Conservation (phyloP, 2,797 vertebrate genomes). For the Aotus griseimembra region DNA sequence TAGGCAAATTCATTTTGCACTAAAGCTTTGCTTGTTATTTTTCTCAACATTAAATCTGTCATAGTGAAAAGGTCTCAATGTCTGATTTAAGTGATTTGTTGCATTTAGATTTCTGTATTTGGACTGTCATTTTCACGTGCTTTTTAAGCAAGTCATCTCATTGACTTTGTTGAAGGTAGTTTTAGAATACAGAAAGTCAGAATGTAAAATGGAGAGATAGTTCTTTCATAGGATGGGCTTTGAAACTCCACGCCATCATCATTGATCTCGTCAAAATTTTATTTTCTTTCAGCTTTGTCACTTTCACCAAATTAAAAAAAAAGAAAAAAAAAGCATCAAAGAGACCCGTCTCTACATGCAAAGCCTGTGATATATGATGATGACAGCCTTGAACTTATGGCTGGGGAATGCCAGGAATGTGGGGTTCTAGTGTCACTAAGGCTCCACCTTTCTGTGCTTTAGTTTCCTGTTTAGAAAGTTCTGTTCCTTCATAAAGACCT, state of each 20-base stretch:
- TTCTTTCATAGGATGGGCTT: not conserved
- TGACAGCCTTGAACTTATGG: not conserved
- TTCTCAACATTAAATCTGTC: not conserved
- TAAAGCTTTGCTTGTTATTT: not conserved
- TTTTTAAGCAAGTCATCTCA: constrained; percentile 1
- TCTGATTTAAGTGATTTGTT: not conserved
- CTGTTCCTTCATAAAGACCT: constrained; percentile 32
- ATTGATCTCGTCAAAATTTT: not conserved
- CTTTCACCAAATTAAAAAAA: not conserved
- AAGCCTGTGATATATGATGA: not conserved
- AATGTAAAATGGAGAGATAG: not conserved
- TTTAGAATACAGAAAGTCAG: not conserved
- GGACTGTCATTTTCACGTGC: not conserved
- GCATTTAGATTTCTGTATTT: constrained; percentile 2
- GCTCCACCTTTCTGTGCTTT: not conserved
- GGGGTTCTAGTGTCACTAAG: constrained; percentile 9
- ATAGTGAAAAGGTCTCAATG: not conserved
- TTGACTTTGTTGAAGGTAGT: not conserved
- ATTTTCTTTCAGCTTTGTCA: not conserved
- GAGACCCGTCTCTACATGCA: not conserved
- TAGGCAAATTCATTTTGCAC: constrained; percentile 16
- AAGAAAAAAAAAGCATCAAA: not conserved
- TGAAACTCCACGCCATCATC: not conserved
- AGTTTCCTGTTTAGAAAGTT: constrained; percentile 62
- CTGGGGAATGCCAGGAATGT: constrained; percentile 66